A percentile compares a stretch with the other conserved stretches of the same genome.
These are phyloP conservation scores for Eudorcas thomsonii DNA, from an alignment of 2,113 vertebrate genomes.

Conservation along the genomic window DNA sequence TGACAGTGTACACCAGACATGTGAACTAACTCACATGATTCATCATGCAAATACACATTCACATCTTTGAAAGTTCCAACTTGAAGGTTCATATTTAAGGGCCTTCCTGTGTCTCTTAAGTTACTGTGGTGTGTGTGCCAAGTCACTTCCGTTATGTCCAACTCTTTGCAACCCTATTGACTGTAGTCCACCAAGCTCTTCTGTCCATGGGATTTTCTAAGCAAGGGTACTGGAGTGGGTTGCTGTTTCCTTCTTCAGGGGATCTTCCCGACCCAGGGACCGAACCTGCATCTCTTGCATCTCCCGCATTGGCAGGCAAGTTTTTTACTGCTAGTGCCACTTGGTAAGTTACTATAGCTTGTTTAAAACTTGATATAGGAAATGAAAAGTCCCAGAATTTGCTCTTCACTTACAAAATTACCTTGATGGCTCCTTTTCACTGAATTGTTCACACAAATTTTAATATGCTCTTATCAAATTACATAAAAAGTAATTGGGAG, in stretches of 20 bases:
- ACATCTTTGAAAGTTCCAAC: neutral
- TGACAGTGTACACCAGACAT: neutral
- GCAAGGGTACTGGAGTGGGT: neutral
- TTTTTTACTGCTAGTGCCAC: neutral
- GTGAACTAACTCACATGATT: neutral
- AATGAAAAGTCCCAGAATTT: neutral
- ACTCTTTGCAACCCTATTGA: neutral
- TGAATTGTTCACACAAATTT: neutral
- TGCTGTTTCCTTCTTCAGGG: neutral
- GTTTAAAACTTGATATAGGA: neutral
- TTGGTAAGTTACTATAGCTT: neutral
- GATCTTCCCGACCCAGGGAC: neutral
- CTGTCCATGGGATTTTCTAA: neutral
- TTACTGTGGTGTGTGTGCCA: neutral
- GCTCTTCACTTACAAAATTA: neutral
- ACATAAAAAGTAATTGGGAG: neutral
- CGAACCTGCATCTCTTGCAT: neutral
- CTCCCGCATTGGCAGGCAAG: rapidly evolving
- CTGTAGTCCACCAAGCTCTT: neutral
- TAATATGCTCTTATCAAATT: neutral
- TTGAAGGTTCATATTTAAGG: neutral
- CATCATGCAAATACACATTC: neutral
- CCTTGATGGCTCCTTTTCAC: neutral
- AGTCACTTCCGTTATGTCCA: neutral
- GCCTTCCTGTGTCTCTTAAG: neutral